A percentile compares a stretch with the other conserved stretches of the same genome.
These are phyloP conservation scores for Lindbergichthys nudifrons DNA, from an alignment of 2,797 vertebrate genomes.

Conservation along the genomic window DNA sequence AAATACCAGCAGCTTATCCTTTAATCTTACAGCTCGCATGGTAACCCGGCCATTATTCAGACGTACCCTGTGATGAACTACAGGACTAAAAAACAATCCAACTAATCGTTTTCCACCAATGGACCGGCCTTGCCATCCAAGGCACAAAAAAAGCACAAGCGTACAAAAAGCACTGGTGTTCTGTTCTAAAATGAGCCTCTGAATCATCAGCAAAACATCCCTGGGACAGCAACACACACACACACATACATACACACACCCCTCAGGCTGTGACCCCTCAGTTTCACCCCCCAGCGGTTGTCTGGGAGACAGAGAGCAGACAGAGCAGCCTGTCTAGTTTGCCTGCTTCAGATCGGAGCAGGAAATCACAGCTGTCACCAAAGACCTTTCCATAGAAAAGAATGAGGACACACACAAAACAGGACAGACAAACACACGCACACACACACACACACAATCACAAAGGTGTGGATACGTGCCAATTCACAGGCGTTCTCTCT, in stretches of 20 bases:
- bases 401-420: conserved; percentile 36
- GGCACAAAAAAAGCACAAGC: conserved; percentile 18
- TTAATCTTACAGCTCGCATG: background rate
- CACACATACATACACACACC: conserved; percentile 19
- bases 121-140: background rate
- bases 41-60: background rate
- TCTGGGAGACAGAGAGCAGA: conserved; percentile 67
- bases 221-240: conserved; percentile 42
- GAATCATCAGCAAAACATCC: conserved; percentile 72
- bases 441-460: conserved; percentile 3
- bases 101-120: background rate
- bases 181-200: conserved; percentile 62
- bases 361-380: conserved; percentile 55
- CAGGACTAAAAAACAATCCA: background rate
- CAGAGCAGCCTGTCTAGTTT: conserved; percentile 55
- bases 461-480: conserved; percentile 34
- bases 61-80: background rate
- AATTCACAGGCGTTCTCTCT: conserved; percentile 30
- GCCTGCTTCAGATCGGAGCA: conserved; percentile 42
- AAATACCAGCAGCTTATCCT: background rate
- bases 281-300: conserved; percentile 56
- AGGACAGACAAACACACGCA: background rate
- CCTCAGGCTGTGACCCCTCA: background rate
- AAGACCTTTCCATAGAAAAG: conserved; percentile 52
- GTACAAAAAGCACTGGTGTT: conserved; percentile 37